Evolutionary conservation across 2,888 invertebrate genomes (phyloP), one percentile per base, ranked within the genome.

Genomic region (Podotricha telesiphe): DNA sequence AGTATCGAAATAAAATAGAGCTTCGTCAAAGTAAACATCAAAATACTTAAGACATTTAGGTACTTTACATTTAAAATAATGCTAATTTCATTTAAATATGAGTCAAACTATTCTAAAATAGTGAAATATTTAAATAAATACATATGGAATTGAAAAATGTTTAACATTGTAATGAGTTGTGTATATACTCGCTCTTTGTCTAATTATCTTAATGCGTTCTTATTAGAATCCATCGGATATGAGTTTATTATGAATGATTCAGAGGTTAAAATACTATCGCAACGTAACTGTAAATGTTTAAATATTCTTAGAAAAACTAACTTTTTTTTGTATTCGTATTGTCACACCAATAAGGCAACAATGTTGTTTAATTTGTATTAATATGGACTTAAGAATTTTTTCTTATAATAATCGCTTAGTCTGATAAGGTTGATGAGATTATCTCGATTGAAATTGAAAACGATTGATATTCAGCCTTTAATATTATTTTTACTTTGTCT

Each of bases 251-350:
- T 34, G 48, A 34, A 48, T 48, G 62, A 62, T 19, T 62, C 62
- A 62, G 47, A 48, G 34, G 61, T 48, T 62, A 62, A 34, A 48
- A 34, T 61, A 28, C 17, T 47, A 48, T 62, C 34, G 48, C 48
- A 17, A 47, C 5, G 58, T 22, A 58, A 58, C 58, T 15, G 7
- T 20, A 15, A 42, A 40, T 42, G 58, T 42, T 40, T 59, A 20
- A 42, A 19, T 15, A 20, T 58, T 20, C 42, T 58, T 22, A 58
- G 37, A 53, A 28, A 34, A 53, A 55, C 53, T 5, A 34, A 34
- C 10, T 34, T 5, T 10, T 34, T 34, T 28, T 55, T 34, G 28
- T 53, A 17, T 55, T 55, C n/a, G 8, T 28, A 15, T 28, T n/a
- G 53, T 53, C n/a, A 53, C 28, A 4, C 28, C n/a, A 53, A 28